phyloP scores from a whole-genome alignment of 2,113 vertebrate species.

The Centrocercus urophasianus region DNA sequence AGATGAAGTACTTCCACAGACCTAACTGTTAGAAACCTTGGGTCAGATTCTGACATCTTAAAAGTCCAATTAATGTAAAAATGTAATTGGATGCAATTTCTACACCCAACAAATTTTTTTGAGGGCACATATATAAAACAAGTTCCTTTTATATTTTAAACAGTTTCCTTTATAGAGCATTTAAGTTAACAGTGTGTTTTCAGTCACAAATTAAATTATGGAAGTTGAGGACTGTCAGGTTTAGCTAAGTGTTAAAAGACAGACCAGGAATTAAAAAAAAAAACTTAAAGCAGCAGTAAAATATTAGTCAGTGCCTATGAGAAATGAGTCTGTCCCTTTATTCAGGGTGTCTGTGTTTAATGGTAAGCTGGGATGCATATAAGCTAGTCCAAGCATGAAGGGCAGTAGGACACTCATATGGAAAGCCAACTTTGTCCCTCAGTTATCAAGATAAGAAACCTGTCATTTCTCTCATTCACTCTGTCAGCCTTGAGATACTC shows the following conservation, averaged over 20 bases:
- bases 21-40: neutral
- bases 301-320: slow-evolving; percentile 95
- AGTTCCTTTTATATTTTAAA: neutral
- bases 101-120: neutral
- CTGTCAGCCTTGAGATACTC: slow-evolving; percentile 99
- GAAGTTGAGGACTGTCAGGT: slow-evolving; percentile 27
- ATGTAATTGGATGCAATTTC: neutral
- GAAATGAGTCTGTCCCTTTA: slow-evolving; percentile 96
- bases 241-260: slow-evolving; percentile 87
- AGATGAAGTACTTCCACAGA: neutral
- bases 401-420: slow-evolving; percentile 92
- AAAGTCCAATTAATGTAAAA: neutral
- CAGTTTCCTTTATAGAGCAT: neutral
- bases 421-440: slow-evolving; percentile 87
- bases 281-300: slow-evolving; percentile 94
- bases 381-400: slow-evolving; percentile 99
- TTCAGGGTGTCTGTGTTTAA: slow-evolving; percentile 96
- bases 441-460: slow-evolving; percentile 98
- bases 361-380: slow-evolving; percentile 97
- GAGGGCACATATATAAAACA: neutral
- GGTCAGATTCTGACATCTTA: neutral
- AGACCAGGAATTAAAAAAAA: slow-evolving; percentile 90
- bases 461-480: slow-evolving; percentile 99
- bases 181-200: neutral
- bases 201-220: neutral